A percentile compares a stretch with the other conserved stretches of the same genome.
phyloP scores from a whole-genome alignment of 1,140 invertebrate species.

The Zaprionus lachaisei region DNA sequence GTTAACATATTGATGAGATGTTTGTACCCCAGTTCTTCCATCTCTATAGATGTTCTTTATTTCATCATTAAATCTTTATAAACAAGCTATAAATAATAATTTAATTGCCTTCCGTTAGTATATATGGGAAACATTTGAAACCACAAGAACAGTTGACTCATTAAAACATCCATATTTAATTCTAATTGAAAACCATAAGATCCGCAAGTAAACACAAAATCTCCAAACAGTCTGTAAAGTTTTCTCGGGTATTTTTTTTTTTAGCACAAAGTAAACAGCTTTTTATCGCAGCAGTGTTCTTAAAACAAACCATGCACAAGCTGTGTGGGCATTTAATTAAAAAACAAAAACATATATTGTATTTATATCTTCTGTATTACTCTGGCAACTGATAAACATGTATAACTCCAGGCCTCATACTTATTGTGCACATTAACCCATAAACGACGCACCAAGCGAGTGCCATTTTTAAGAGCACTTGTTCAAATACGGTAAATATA shows the following conservation, averaged over 20 bases:
- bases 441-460: constrained; percentile 15
- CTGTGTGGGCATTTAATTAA: constrained; percentile 5
- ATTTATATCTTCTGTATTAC: not conserved
- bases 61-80: not conserved
- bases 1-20: not conserved
- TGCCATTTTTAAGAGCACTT: constrained; percentile 30
- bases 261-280: constrained; percentile 18
- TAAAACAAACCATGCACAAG: constrained; percentile 1
- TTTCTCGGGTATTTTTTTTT: constrained; percentile 6
- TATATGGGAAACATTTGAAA: not conserved
- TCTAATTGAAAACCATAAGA: not conserved
- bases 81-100: not conserved
- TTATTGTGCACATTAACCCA: constrained; percentile 26
- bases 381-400: constrained; percentile 28
- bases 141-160: not conserved
- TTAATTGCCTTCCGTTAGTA: not conserved
- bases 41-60: not conserved
- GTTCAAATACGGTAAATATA: constrained; percentile 41
- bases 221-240: not conserved
- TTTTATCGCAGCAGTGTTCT: constrained; percentile 12
- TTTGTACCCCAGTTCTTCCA: not conserved
- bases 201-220: not conserved
- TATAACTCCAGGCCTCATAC: constrained; percentile 12
- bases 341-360: constrained; percentile 8
- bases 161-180: not conserved